Conservation (phyloP, 2,113 vertebrate genomes). For the Ptilorrhoa leucosticta region DNA sequence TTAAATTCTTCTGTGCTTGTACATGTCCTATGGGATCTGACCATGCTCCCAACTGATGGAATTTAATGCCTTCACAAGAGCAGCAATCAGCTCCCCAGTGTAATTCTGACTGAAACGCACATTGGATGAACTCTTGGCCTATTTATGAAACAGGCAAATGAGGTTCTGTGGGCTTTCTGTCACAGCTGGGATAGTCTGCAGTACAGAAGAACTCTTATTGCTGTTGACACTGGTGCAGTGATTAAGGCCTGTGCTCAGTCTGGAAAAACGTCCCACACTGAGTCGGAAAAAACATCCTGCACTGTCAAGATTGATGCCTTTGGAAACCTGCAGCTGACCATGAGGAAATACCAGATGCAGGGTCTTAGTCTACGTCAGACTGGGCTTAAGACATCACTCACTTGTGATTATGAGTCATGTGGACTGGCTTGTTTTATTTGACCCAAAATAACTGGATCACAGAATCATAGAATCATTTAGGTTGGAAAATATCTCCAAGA, state of each 20-base stretch:
- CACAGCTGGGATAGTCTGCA: background rate
- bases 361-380: background rate
- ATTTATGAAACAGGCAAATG: background rate
- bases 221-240: background rate
- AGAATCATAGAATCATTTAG: background rate
- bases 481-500: background rate
- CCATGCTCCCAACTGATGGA: background rate
- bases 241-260: background rate
- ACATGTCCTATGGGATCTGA: background rate
- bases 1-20: background rate
- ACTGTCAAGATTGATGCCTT: background rate
- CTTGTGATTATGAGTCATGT: background rate
- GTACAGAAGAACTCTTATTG: background rate
- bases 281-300: background rate
- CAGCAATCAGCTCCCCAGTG: background rate
- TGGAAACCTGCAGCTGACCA: background rate
- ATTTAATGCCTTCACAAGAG: background rate
- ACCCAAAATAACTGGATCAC: background rate
- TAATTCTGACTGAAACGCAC: background rate
- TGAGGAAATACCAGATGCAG: background rate
- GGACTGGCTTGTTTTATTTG: background rate
- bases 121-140: background rate
- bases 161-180: background rate
- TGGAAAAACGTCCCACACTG: background rate
- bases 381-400: background rate